These are phyloP conservation scores for Adelphocoris suturalis DNA, from an alignment of 2,888 invertebrate genomes.

Conservation along the genomic window DNA sequence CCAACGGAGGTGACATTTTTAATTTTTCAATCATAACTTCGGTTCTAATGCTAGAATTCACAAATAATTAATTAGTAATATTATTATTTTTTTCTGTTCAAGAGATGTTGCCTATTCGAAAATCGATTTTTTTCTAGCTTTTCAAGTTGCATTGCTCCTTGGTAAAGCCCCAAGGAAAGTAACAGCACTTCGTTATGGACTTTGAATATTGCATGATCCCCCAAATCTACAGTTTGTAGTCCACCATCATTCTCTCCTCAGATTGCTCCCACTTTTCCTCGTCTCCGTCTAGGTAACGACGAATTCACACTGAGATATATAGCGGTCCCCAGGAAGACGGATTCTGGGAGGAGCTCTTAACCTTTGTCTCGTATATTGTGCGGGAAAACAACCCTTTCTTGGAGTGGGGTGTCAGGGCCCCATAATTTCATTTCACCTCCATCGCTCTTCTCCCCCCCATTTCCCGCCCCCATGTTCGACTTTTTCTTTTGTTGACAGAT, in stretches of 20 bases:
- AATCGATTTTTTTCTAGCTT: too few species aligned
- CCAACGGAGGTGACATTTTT: too few species aligned
- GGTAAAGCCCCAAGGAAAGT: too few species aligned
- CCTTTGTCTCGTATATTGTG: not conserved
- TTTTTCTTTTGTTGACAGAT: not conserved
- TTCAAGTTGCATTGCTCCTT: too few species aligned
- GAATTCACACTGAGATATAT: not conserved
- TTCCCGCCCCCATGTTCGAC: not conserved
- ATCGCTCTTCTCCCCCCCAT: not conserved
- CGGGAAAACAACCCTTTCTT: not conserved
- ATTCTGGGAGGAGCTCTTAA: not conserved
- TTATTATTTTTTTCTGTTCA: too few species aligned
- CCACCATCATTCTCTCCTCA: not conserved
- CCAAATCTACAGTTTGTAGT: not conserved
- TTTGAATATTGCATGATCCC: too few species aligned
- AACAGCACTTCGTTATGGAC: too few species aligned
- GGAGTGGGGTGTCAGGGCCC: slow-evolving; percentile 11
- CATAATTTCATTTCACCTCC: not conserved
- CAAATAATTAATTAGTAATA: too few species aligned
- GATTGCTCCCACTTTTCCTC: not conserved
- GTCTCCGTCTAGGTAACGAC: not conserved
- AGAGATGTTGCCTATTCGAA: too few species aligned
- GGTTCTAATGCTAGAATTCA: too few species aligned
- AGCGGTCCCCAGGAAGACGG: not conserved
- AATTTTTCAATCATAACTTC: too few species aligned